Percentiles rank a stretch among this genome's conserved stretches.
phyloP scores from a whole-genome alignment of 1,140 invertebrate genomes.

The Caerostris darwini region DNA sequence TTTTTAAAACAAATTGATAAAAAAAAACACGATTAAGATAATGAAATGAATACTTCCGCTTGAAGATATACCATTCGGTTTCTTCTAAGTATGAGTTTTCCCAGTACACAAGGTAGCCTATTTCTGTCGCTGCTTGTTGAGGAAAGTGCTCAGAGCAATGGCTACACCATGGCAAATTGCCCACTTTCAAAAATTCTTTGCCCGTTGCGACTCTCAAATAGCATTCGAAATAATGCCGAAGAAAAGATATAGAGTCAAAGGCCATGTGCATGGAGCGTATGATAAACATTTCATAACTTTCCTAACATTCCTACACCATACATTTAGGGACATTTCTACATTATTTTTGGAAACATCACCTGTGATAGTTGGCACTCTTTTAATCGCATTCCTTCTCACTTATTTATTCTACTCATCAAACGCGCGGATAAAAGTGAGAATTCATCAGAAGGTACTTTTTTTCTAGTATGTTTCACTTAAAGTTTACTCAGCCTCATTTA shows the following conservation, averaged over 20 bases:
- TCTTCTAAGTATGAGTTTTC: neutral
- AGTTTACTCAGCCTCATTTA: too few species aligned
- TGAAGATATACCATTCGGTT: neutral
- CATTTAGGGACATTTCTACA: slow-evolving; percentile 54
- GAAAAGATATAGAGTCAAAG: slow-evolving; percentile 22
- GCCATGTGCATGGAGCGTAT: slow-evolving; percentile 1
- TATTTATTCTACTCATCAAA: slow-evolving; percentile 56
- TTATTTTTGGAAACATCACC: slow-evolving; percentile 41
- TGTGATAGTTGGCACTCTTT: neutral
- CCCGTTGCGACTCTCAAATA: slow-evolving; percentile 6
- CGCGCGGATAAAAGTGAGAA: slow-evolving; percentile 67
- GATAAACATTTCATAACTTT: slow-evolving; percentile 41
- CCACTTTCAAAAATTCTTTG: slow-evolving; percentile 1
- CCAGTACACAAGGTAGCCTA: slow-evolving; percentile 9
- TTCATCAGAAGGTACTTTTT: slow-evolving; percentile 61
- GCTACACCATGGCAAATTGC: slow-evolving; percentile 44
- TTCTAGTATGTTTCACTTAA: neutral
- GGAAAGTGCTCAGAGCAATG: neutral
- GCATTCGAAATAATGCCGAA: slow-evolving; percentile 46
- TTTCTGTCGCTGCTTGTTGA: slow-evolving; percentile 34
- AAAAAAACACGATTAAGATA: neutral
- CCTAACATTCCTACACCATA: slow-evolving; percentile 66
- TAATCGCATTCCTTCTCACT: neutral
- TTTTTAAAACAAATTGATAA: neutral
- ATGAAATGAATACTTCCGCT: neutral